phyloP scores from a whole-genome alignment of 1,140 invertebrate species.

The Chelonus insularis region DNA sequence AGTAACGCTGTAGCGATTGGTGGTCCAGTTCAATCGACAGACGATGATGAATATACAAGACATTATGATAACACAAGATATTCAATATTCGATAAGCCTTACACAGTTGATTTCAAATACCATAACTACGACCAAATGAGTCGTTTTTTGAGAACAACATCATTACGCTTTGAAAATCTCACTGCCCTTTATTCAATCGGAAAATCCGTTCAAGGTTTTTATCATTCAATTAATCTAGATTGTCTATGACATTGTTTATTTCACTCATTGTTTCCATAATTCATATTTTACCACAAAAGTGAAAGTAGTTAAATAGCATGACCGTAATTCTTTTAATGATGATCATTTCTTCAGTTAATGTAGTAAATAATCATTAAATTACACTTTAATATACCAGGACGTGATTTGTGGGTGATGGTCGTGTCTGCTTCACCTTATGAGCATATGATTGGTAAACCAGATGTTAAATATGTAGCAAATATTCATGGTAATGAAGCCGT shows the following conservation, averaged over 20 bases:
- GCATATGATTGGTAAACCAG: constrained; percentile 89
- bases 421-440: constrained; percentile 86
- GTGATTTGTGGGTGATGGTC: constrained; percentile 94
- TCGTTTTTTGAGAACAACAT: constrained; percentile 76
- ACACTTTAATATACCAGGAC: constrained; percentile 61
- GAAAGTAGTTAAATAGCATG: too few relatives aligned
- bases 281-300: too few relatives aligned
- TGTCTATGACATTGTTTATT: too few relatives aligned
- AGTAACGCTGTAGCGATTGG: background rate
- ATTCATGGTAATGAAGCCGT: constrained; percentile 92
- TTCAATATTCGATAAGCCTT: constrained; percentile 50
- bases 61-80: constrained; percentile 48
- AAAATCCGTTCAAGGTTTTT: constrained; percentile 84
- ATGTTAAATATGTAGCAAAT: constrained; percentile 90
- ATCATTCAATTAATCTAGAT: too few relatives aligned
- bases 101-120: constrained; percentile 77
- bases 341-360: too few relatives aligned
- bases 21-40: background rate
- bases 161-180: constrained; percentile 78
- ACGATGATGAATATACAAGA: constrained; percentile 40
- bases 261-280: too few relatives aligned
- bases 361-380: too few relatives aligned
- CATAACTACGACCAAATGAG: constrained; percentile 89
- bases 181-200: constrained; percentile 90
- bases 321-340: background rate